A percentile compares a stretch with the other conserved stretches of the same genome.
Conservation (phyloP, 2,113 vertebrate genomes). For the Dromas ardeola region DNA sequence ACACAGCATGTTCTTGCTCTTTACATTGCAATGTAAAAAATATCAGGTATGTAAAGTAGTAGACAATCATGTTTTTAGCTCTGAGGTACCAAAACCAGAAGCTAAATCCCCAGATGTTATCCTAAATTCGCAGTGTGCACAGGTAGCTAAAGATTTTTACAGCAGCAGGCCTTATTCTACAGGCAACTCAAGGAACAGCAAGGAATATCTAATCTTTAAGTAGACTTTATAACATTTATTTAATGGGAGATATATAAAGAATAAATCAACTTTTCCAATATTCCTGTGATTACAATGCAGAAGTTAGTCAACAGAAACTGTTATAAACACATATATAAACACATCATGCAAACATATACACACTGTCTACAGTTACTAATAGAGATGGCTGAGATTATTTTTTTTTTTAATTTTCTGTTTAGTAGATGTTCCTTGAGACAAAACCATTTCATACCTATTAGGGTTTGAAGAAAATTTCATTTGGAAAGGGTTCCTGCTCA, state of each 20-base stretch:
- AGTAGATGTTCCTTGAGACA: not conserved
- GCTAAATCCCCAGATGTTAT: not conserved
- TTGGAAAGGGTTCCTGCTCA: not conserved
- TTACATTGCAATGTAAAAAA: not conserved
- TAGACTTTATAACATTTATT: not conserved
- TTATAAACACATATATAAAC: not conserved
- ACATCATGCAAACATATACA: not conserved
- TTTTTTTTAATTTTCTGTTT: not conserved
- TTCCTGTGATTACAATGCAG: not conserved
- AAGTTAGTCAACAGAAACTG: not conserved
- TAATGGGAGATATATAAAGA: not conserved
- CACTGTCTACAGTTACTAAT: not conserved
- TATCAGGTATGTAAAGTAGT: not conserved
- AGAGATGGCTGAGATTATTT: not conserved
- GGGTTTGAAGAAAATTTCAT: not conserved
- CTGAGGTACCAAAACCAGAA: not conserved
- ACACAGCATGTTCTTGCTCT: not conserved
- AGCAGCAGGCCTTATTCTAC: not conserved
- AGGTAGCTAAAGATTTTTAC: not conserved
- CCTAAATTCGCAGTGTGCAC: not conserved
- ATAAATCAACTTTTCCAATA: not conserved
- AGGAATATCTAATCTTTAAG: not conserved
- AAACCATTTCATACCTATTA: not conserved
- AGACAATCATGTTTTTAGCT: not conserved
- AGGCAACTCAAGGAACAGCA: not conserved